These are phyloP conservation scores for Clangula hyemalis DNA, from an alignment of 2,797 vertebrate genomes.

Conservation along the genomic window DNA sequence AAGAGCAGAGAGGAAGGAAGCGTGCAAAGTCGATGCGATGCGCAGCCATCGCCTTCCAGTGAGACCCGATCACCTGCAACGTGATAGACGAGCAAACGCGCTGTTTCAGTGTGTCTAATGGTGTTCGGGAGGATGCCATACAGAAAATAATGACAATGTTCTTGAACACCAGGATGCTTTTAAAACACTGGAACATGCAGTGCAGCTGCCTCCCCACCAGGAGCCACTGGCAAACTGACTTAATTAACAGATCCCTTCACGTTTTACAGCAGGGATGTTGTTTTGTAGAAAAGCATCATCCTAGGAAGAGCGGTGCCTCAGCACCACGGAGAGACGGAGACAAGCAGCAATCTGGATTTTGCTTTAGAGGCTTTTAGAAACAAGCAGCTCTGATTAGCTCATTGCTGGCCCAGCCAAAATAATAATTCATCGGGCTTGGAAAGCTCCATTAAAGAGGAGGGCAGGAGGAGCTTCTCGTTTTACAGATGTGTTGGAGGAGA, in stretches of 20 bases:
- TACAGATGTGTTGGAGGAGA: not conserved
- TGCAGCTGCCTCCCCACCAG: constrained; percentile 30
- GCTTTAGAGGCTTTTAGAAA: not conserved
- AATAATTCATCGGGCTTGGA: not conserved
- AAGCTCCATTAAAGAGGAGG: not conserved
- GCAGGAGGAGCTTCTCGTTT: not conserved
- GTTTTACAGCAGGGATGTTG: not conserved
- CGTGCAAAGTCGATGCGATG: accelerated
- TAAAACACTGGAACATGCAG: not conserved
- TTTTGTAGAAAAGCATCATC: not conserved
- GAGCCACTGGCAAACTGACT: constrained; percentile 37
- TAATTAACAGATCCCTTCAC: constrained; percentile 20
- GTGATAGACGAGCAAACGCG: accelerated
- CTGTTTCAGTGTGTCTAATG: too few species aligned
- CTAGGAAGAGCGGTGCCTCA: not conserved
- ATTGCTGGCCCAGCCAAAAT: not conserved
- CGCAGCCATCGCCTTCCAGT: not conserved
- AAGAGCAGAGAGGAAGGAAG: not conserved
- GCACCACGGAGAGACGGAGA: not conserved
- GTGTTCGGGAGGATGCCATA: not conserved
- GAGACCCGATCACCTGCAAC: not conserved
- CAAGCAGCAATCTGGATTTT: constrained; percentile 8
- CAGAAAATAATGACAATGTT: not conserved
- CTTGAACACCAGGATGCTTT: constrained; percentile 14
- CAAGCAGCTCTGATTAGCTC: constrained; percentile 22